These are phyloP conservation scores for Telmatochromis bifrenatus DNA, from an alignment of 2,113 vertebrate genomes.

Conservation along the genomic window DNA sequence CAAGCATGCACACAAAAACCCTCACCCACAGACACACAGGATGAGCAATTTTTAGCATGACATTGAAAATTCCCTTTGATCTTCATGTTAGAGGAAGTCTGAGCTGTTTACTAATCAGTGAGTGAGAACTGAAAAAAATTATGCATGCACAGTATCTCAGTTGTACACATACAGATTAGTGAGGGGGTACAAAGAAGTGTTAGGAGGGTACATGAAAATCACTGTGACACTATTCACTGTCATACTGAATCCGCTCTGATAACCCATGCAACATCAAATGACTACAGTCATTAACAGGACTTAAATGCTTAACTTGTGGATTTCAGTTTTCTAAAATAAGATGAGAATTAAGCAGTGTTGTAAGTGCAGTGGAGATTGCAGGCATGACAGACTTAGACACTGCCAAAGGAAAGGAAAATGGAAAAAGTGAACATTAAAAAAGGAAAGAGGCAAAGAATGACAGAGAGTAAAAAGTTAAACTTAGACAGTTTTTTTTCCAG, in stretches of 20 bases:
- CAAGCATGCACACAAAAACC: not conserved
- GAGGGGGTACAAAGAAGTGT: constrained; percentile 20
- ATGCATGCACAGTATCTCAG: constrained; percentile 22
- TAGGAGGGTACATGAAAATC: constrained; percentile 19
- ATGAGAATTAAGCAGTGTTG: not conserved
- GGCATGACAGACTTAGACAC: not conserved
- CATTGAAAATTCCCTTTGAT: constrained; percentile 63
- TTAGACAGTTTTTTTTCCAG: not conserved
- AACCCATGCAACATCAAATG: not conserved
- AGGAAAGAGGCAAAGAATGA: not conserved
- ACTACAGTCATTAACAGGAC: constrained; percentile 15
- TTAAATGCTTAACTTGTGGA: not conserved
- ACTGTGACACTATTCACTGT: constrained; percentile 11
- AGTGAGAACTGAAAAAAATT: not conserved
- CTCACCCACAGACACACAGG: not conserved
- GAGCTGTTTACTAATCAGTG: constrained; percentile 48
- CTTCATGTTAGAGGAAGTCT: constrained; percentile 30
- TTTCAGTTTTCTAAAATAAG: not conserved
- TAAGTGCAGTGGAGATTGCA: not conserved
- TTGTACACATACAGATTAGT: constrained; percentile 20
- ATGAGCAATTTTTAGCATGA: constrained; percentile 34
- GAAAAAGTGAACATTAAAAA: not conserved
- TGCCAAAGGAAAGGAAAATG: not conserved
- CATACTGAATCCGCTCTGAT: not conserved
- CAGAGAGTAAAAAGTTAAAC: not conserved